These are phyloP conservation scores for Bathynomus jamesi DNA, from an alignment of 1,140 invertebrate genomes.

Conservation along the genomic window DNA sequence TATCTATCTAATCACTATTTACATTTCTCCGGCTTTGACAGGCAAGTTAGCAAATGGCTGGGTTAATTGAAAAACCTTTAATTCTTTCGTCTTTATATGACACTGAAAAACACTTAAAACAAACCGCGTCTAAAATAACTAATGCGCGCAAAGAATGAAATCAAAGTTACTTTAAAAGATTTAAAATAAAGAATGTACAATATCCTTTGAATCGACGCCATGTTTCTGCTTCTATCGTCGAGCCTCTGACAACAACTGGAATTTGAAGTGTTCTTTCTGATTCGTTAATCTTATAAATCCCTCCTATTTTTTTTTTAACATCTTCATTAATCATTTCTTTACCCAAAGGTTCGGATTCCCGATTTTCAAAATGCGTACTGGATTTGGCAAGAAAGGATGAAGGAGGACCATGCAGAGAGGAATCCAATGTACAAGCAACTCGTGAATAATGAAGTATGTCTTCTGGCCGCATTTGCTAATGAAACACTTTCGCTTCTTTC, in stretches of 20 bases:
- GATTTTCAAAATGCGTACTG: constrained; percentile 20
- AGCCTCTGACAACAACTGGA: too few relatives aligned
- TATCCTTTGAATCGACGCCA: too few relatives aligned
- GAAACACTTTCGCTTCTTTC: background rate
- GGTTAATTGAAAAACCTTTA: too few relatives aligned
- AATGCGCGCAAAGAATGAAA: too few relatives aligned
- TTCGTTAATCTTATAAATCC: background rate
- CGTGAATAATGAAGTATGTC: constrained; percentile 20
- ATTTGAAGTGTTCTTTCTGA: background rate
- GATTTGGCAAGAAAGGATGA: constrained; percentile 26
- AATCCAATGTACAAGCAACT: constrained; percentile 17
- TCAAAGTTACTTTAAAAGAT: too few relatives aligned
- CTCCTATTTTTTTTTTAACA: background rate
- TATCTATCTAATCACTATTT: too few relatives aligned
- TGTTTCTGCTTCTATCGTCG: background rate
- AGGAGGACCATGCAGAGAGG: constrained; percentile 10
- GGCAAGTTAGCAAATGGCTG: too few relatives aligned
- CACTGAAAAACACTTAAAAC: too few relatives aligned
- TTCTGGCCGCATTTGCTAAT: background rate
- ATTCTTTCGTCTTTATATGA: too few relatives aligned
- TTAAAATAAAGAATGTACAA: too few relatives aligned
- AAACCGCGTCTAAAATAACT: too few relatives aligned
- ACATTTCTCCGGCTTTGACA: too few relatives aligned
- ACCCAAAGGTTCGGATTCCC: constrained; percentile 20
- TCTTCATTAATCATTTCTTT: background rate